phyloP scores from a whole-genome alignment of 2,797 vertebrate species.

The Petrocephalus schoutedeni region DNA sequence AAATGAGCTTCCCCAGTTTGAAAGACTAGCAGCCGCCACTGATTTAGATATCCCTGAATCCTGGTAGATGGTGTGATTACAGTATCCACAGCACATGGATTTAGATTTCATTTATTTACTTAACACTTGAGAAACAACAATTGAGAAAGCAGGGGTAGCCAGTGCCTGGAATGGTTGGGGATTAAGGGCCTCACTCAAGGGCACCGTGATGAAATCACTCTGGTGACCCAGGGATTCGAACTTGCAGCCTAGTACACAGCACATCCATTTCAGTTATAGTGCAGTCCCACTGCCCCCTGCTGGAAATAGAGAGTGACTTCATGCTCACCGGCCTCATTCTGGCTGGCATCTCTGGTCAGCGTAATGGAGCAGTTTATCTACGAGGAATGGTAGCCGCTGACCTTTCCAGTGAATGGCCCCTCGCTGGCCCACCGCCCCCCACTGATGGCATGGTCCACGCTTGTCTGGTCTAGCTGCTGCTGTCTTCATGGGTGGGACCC shows the following conservation, averaged over 20 bases:
- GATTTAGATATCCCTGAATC: not conserved
- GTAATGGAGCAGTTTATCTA: conserved; percentile 31
- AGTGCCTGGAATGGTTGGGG: no score
- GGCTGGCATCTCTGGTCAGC: conserved; percentile 27
- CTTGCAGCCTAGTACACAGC: not conserved
- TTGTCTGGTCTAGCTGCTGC: conserved; percentile 13
- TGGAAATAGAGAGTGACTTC: conserved; percentile 30
- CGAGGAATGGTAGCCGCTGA: conserved; percentile 37
- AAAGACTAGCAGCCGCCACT: no score
- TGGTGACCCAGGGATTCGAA: not conserved
- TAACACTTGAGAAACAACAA: not conserved
- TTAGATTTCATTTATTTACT: not conserved
- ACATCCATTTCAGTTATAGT: not conserved
- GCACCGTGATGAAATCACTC: not conserved
- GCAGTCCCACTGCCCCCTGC: conserved; percentile 10
- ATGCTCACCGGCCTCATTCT: conserved; percentile 34
- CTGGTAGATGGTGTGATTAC: not conserved
- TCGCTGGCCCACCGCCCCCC: not conserved
- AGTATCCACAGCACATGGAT: not conserved
- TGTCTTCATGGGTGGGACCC: not conserved
- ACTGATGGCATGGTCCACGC: not conserved
- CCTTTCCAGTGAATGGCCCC: conserved; percentile 34
- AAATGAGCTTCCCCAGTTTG: no score
- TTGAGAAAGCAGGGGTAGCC: not conserved
- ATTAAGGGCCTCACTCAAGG: not conserved